phyloP scores from a whole-genome alignment of 2,888 invertebrate genomes.

The Sturmia bella region DNA sequence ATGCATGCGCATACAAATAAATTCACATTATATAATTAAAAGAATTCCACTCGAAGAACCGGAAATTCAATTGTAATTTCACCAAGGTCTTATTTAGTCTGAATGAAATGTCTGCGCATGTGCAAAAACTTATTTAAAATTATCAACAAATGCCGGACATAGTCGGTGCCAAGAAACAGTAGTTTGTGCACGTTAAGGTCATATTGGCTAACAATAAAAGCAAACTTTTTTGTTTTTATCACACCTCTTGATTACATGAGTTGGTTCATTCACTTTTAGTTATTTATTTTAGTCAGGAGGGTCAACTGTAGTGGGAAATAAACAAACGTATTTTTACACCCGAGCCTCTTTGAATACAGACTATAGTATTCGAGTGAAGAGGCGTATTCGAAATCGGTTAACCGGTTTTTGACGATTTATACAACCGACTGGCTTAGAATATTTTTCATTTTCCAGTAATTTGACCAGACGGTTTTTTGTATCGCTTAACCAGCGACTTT shows the following conservation, averaged over 20 bases:
- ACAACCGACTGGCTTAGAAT: too few species aligned
- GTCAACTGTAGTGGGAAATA: slow-evolving; percentile 22
- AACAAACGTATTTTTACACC: slow-evolving; percentile 5
- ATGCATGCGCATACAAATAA: too few species aligned
- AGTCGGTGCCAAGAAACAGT: slow-evolving; percentile 28
- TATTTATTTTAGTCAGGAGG: slow-evolving; percentile 9
- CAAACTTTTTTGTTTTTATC: slow-evolving; percentile 21
- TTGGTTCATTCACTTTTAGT: slow-evolving; percentile 13
- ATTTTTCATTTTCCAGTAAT: too few species aligned
- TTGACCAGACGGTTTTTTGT: too few species aligned
- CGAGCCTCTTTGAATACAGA: neutral
- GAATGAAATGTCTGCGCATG: slow-evolving; percentile 54
- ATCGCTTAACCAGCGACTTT: too few species aligned
- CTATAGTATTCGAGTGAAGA: too few species aligned
- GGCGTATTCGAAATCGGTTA: too few species aligned
- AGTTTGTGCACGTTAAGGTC: slow-evolving; percentile 37
- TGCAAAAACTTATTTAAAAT: slow-evolving; percentile 57
- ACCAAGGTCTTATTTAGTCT: slow-evolving; percentile 57
- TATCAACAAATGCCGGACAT: slow-evolving; percentile 24
- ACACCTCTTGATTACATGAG: slow-evolving; percentile 48
- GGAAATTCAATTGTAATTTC: slow-evolving; percentile 80
- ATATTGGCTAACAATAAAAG: slow-evolving; percentile 36
- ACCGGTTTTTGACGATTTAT: too few species aligned
- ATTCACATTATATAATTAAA: too few species aligned
- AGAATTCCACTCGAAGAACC: slow-evolving; percentile 71